A percentile compares a stretch with the other conserved stretches of the same genome.
These are phyloP conservation scores for Melinaea menophilus DNA, from an alignment of 2,888 invertebrate genomes.

Conservation along the genomic window DNA sequence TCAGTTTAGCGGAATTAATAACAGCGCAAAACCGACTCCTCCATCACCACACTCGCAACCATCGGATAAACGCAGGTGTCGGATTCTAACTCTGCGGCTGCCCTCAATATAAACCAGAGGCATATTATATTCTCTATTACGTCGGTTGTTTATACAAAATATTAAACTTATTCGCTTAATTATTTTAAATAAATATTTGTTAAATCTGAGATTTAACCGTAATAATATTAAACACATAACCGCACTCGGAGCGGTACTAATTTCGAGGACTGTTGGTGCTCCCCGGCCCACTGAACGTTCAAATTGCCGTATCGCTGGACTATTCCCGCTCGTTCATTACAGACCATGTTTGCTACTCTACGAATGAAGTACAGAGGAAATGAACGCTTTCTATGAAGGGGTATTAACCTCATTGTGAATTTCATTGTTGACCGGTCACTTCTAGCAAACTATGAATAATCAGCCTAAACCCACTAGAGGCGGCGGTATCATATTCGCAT, in stretches of 20 bases:
- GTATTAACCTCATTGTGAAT: slow-evolving; percentile 44
- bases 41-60: slow-evolving; percentile 35
- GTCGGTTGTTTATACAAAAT: too few species aligned
- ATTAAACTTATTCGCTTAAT: too few species aligned
- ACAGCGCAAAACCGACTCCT: slow-evolving; percentile 48
- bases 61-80: slow-evolving; percentile 31
- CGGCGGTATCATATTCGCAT: too few species aligned
- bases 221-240: slow-evolving; percentile 26
- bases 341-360: slow-evolving; percentile 57
- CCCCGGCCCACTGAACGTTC: slow-evolving; percentile 66
- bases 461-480: too few species aligned
- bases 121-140: not conserved
- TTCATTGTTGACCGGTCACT: slow-evolving; percentile 36
- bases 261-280: slow-evolving; percentile 64
- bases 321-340: slow-evolving; percentile 59
- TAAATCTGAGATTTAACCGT: slow-evolving; percentile 2
- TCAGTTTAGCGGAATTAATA: slow-evolving; percentile 65
- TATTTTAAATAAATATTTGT: too few species aligned
- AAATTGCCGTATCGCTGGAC: slow-evolving; percentile 65
- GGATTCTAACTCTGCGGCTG: slow-evolving; percentile 31
- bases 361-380: slow-evolving; percentile 57
- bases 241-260: slow-evolving; percentile 47
- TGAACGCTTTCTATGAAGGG: slow-evolving; percentile 58
- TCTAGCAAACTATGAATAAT: slow-evolving; percentile 14
- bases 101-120: slow-evolving; percentile 13